phyloP scores from a whole-genome alignment of 2,797 vertebrate genomes.

The Rhinogobio ventralis region DNA sequence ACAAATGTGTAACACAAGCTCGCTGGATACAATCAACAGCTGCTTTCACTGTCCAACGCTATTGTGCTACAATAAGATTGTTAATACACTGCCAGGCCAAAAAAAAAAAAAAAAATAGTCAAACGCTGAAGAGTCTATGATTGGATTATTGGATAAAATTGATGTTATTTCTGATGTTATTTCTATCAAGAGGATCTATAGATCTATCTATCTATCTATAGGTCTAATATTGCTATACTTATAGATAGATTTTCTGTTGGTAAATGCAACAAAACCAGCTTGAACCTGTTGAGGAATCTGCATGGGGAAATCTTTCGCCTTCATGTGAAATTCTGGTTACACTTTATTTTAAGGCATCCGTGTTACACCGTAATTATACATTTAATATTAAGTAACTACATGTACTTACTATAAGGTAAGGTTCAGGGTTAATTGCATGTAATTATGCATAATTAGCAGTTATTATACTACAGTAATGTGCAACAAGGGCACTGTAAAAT shows the following conservation, averaged over 20 bases:
- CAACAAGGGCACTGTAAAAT: neutral
- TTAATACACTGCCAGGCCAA: no score
- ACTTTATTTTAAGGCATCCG: neutral
- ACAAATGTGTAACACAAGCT: slow-evolving; percentile 46
- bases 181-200: no score
- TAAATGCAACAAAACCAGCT: neutral
- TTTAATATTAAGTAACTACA: neutral
- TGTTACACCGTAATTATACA: neutral
- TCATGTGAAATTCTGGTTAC: neutral
- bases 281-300: neutral
- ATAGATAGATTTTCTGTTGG: no score
- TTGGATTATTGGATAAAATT: no score
- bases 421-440: neutral
- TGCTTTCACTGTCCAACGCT: neutral
- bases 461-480: neutral
- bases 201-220: no score
- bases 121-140: no score
- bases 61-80: neutral
- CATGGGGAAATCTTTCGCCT: no score
- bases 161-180: no score
- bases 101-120: no score
- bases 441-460: neutral
- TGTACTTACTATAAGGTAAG: neutral
- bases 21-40: neutral
- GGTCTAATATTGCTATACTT: no score